Evolutionary conservation across 1,140 invertebrate species (phyloP).

Genomic region (Luehdorfia chinensis): DNA sequence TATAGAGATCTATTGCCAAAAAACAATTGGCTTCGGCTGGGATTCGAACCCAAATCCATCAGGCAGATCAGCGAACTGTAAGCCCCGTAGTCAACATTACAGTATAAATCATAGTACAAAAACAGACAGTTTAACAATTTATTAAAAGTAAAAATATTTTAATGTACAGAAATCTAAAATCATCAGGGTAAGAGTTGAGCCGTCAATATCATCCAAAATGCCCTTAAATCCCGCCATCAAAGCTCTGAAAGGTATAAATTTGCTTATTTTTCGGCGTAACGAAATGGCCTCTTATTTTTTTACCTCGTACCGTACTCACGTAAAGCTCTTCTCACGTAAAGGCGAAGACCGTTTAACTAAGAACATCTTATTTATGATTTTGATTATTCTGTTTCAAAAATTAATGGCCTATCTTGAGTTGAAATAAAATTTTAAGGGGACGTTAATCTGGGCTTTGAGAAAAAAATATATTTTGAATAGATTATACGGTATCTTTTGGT

Average conservation of each 20-base stretch:
- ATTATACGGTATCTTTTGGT: too few species aligned
- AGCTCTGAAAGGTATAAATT: conserved; percentile 38
- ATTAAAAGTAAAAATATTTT: too few species aligned
- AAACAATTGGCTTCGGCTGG: too few species aligned
- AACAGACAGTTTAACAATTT: too few species aligned
- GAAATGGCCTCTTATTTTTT: conserved; percentile 37
- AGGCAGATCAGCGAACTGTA: too few species aligned
- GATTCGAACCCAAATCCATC: too few species aligned
- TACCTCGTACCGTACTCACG: conserved; percentile 29
- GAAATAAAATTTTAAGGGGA: neutral
- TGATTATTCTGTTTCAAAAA: conserved; percentile 15
- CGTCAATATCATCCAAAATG: conserved; percentile 7
- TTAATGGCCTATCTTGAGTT: conserved; percentile 10
- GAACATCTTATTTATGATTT: conserved; percentile 20
- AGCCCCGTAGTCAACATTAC: too few species aligned
- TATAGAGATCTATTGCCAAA: too few species aligned
- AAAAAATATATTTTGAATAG: neutral
- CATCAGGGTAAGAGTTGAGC: neutral
- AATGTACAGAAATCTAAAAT: too few species aligned
- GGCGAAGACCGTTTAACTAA: conserved; percentile 30
- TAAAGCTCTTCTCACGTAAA: too few species aligned
- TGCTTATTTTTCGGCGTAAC: conserved; percentile 29
- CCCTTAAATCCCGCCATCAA: conserved; percentile 1
- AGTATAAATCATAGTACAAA: too few species aligned
- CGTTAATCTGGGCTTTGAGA: neutral